These are phyloP conservation scores for Cygnus buccinator DNA, from an alignment of 2,113 vertebrate genomes.

Conservation along the genomic window DNA sequence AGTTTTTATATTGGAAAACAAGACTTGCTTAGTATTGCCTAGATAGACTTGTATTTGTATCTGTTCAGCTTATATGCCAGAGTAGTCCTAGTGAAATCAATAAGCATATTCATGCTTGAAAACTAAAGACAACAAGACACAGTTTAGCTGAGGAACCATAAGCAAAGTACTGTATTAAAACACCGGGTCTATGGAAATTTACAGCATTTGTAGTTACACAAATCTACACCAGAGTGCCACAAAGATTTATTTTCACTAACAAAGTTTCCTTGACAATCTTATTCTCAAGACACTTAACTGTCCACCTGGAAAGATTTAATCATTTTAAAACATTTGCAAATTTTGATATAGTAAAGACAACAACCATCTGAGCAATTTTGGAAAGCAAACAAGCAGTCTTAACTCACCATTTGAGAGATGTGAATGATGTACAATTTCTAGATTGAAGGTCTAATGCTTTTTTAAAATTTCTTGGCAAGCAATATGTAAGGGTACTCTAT, in stretches of 20 bases:
- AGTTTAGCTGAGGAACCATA: background rate
- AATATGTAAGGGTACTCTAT: background rate
- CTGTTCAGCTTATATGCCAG: background rate
- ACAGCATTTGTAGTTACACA: background rate
- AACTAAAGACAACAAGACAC: background rate
- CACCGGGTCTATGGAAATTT: background rate
- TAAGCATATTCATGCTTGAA: background rate
- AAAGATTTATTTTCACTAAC: slow-evolving; percentile 15
- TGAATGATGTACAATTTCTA: background rate
- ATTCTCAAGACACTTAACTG: slow-evolving; percentile 13
- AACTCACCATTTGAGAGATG: background rate
- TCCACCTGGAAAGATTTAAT: slow-evolving; percentile 16
- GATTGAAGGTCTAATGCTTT: background rate
- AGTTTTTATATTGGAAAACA: background rate
- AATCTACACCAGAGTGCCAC: background rate
- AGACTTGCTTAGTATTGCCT: background rate
- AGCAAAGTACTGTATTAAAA: background rate
- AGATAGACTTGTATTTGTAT: background rate
- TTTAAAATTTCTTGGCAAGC: background rate
- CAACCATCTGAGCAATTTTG: background rate
- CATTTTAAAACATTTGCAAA: slow-evolving; percentile 8
- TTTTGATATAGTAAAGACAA: background rate
- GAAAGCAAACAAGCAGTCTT: background rate
- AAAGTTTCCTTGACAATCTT: background rate
- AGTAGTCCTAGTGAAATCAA: background rate